A percentile compares a stretch with the other conserved stretches of the same genome.
These are phyloP conservation scores for Drosophila tani DNA, from an alignment of 1,140 invertebrate species.

Conservation along the genomic window DNA sequence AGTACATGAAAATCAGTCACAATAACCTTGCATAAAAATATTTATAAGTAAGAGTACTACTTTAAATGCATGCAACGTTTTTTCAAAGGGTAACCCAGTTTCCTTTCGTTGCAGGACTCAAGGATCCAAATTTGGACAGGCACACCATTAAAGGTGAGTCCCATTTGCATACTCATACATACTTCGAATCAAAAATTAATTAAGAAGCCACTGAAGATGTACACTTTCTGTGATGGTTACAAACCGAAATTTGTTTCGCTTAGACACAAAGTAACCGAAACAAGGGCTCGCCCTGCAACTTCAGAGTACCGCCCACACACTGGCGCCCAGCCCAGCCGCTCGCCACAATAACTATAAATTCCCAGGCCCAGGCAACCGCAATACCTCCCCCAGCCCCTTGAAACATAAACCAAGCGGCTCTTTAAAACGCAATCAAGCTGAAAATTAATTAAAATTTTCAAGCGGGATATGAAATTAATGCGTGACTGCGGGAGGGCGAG, in stretches of 20 bases:
- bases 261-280: conserved; percentile 54
- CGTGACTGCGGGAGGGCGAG: conserved; percentile 46
- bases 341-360: conserved; percentile 82
- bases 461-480: conserved; percentile 81
- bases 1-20: neutral
- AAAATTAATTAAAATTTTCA: conserved; percentile 85
- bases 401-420: conserved; percentile 70
- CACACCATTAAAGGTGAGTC: conserved; percentile 74
- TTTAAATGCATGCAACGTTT: neutral
- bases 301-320: conserved; percentile 32
- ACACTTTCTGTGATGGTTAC: conserved; percentile 68
- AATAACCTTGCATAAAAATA: too few species aligned
- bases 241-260: conserved; percentile 55
- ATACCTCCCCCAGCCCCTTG: conserved; percentile 14
- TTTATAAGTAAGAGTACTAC: too few species aligned
- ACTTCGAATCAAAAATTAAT: conserved; percentile 38
- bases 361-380: conserved; percentile 50
- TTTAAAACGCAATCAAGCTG: conserved; percentile 85
- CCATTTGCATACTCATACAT: neutral
- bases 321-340: conserved; percentile 19
- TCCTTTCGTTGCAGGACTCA: conserved; percentile 67
- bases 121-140: conserved; percentile 81
- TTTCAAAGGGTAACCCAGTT: conserved; percentile 7
- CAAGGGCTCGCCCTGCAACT: conserved; percentile 37
- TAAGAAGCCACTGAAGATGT: conserved; percentile 49